These are phyloP conservation scores for Apeltes quadracus DNA, from an alignment of 2,113 vertebrate genomes.

Conservation along the genomic window DNA sequence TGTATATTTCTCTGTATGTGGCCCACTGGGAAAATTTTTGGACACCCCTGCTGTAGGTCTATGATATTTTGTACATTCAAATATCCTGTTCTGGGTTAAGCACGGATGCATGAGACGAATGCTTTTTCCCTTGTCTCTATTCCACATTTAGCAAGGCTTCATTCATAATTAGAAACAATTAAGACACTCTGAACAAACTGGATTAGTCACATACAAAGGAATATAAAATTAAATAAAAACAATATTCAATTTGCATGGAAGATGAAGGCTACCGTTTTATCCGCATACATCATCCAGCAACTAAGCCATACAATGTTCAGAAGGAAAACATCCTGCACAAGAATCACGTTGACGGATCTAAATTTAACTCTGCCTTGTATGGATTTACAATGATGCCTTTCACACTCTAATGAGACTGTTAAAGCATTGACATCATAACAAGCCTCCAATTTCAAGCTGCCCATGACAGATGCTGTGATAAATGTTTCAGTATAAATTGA, in stretches of 20 bases:
- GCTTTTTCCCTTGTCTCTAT: conserved; percentile 15
- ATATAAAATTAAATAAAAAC: not conserved
- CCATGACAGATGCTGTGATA: conserved; percentile 64
- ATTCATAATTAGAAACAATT: conserved; percentile 29
- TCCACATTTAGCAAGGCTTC: conserved; percentile 22
- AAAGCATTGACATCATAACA: conserved; percentile 54
- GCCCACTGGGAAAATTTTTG: too few relatives aligned
- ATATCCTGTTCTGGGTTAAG: not conserved
- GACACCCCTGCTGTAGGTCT: too few relatives aligned
- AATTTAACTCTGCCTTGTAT: conserved; percentile 31
- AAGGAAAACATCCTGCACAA: conserved; percentile 4
- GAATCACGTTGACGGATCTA: conserved; percentile 34
- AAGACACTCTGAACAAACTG: conserved; percentile 26
- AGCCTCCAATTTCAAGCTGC: conserved; percentile 41
- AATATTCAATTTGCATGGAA: conserved; percentile 32
- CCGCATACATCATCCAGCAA: conserved; percentile 8
- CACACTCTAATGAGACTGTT: conserved; percentile 46
- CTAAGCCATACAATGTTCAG: conserved; percentile 17
- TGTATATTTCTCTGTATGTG: too few relatives aligned
- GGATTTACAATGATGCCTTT: conserved; percentile 50
- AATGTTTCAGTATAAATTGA: conserved; percentile 60
- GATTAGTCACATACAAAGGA: conserved; percentile 34
- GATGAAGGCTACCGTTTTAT: conserved; percentile 26
- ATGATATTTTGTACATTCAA: not conserved
- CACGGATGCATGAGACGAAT: not conserved